Evolutionary conservation across 2,888 invertebrate species (phyloP), one percentile per base, ranked within the genome.

Genomic region (Entomobrya proxima): DNA sequence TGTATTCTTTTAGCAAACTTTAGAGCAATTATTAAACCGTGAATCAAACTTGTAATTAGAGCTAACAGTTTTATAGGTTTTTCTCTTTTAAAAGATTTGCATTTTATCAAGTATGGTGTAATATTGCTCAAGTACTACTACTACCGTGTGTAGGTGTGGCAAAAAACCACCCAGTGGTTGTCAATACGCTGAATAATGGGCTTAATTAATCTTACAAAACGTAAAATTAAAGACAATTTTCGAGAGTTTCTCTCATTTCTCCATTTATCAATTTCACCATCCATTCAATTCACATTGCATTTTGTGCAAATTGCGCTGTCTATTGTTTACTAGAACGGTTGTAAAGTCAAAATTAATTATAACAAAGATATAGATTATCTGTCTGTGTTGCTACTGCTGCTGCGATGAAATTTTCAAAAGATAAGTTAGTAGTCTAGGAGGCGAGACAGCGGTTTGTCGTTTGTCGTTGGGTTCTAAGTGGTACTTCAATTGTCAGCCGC

Each of bases 201-300:
- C 21, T 81, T 81, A 81, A 81, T 81, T 81, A 74, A 81, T 81
- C 81, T 74, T 81, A 37, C 81, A 58, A 58, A 81, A 81, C 35
- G 30, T 58, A 47, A 69, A 55, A 80, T 80, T 50, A 79, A 35
- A 69, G 35, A 80, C 18, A 69, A 55, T 52, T 80, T 55, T 32
- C 40, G 67, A 40, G 27, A 35, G 40, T 80, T 81, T 81, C 81
- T 74, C 81, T 58, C 55, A 81, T 81, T 58, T 81, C 69, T 58
- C 72, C 72, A 81, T 81, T 61, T 58, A 74, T 80, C 72, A 72
- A 58, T 72, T 72, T 72, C 80, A 80, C 37, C 75, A 50, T 27
- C 69, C 40, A 72, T 72, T 47, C 72, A 50, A 67, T 13, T 50
- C 30, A 2, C 27, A 32, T 47, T 5, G 47, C 27, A 27, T 32